Evolutionary conservation across 2,888 invertebrate species (phyloP).

Genomic region (Tetanocera ferruginea): DNA sequence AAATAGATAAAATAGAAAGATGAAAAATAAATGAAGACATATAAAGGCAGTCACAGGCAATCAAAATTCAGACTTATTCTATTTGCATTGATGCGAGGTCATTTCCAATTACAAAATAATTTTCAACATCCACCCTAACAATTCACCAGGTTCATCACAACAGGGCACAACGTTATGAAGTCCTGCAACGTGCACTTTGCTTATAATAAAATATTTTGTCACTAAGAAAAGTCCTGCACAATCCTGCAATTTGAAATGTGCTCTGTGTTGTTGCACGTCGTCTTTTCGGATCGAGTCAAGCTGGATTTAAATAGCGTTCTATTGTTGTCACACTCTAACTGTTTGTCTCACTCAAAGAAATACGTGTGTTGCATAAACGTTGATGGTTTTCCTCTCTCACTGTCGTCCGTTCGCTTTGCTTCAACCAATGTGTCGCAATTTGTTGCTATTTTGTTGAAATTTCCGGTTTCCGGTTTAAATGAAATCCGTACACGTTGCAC

Average conservation of each 20-base stretch:
- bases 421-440: slow-evolving; percentile 7
- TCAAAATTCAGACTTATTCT: background rate
- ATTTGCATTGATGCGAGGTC: background rate
- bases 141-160: background rate
- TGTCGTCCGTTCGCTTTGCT: background rate
- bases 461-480: slow-evolving; percentile 31
- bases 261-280: slow-evolving; percentile 11
- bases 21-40: background rate
- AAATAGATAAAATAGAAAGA: background rate
- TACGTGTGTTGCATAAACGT: background rate
- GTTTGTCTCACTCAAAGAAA: background rate
- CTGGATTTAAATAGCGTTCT: background rate
- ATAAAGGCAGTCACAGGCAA: too few species aligned
- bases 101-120: background rate
- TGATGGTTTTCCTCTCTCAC: background rate
- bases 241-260: slow-evolving; percentile 22
- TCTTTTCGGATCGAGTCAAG: background rate
- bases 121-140: background rate
- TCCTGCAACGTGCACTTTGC: background rate
- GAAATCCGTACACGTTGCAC: slow-evolving; percentile 17
- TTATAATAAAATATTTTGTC: background rate
- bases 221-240: background rate
- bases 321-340: background rate
- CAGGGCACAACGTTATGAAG: background rate
- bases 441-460: slow-evolving; percentile 32